Evolutionary conservation across 2,113 vertebrate species (phyloP).

Genomic region (Bos javanicus): DNA sequence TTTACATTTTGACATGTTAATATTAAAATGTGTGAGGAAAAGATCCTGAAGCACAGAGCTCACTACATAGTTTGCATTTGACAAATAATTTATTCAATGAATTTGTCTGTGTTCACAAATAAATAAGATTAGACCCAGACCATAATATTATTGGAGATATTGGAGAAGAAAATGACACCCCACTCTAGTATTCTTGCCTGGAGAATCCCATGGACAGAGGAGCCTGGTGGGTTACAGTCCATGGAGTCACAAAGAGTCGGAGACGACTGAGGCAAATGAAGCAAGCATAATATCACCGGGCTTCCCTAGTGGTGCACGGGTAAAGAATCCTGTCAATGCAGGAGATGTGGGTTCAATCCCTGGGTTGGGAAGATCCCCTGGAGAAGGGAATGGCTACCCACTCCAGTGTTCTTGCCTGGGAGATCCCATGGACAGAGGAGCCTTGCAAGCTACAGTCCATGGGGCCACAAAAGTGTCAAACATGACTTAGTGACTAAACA

Average conservation of each 20-base stretch:
- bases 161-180: not conserved
- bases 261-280: not conserved
- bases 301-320: not conserved
- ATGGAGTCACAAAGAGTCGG: not conserved
- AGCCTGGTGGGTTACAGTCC: not conserved
- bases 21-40: not conserved
- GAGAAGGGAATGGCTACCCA: not conserved
- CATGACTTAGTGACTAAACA: not conserved
- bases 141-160: not conserved
- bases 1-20: slow-evolving; percentile 16
- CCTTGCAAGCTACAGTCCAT: not conserved
- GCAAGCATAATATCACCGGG: not conserved
- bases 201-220: not conserved
- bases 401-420: not conserved
- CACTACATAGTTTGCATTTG: not conserved
- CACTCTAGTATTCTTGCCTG: not conserved
- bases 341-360: not conserved
- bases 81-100: slow-evolving; percentile 26
- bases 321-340: not conserved
- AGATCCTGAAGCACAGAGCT: not conserved
- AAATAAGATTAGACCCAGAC: not conserved
- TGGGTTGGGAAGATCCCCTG: not conserved
- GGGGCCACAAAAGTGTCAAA: not conserved
- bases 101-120: not conserved
- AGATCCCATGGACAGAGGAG: not conserved